Evolutionary conservation across 2,888 invertebrate species (phyloP), one percentile per base, ranked within the genome.

Genomic region (Orthosia gracilis): DNA sequence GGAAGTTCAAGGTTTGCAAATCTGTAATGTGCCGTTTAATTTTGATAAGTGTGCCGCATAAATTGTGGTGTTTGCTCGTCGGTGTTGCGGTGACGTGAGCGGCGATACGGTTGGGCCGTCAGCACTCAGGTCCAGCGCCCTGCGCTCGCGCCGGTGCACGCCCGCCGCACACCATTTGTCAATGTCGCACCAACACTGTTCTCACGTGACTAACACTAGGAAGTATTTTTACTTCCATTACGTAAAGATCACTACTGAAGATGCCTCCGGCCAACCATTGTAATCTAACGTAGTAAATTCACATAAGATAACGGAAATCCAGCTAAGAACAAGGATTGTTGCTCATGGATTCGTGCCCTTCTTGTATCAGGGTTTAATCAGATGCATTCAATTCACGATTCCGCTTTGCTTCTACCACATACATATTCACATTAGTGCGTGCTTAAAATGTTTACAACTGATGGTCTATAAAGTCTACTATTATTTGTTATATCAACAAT

Each of bases 251-350:
- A 93, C 91, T 92, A 92, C 90, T 87, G 90, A 91, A 90, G 91
- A 90, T 89, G 89, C 90, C 89, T 88, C 88, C 82, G 82, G 83
- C 87, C 83, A 85, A 87, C 88, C 88, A 91, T 89, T 88, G 89
- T 93, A 92, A 94, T 94, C 93, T 94, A 80, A 87, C 86, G 90
- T 90, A 92, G 93, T 95, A 94, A 95, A 95, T 95, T 94, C 90
- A 90, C 92, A 91, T 91, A 89, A 93, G 94, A 94, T 95, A 94
- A 93, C 93, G 91, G 92, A 89, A 90, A 89, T 90, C 89, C 92
- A 89, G 90, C 89, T 85, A 85, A 84, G 88, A 92, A 94, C 94
- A 94, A 86, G 93, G 90, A 88, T 93, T 91, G 92, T 88, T 89
- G 90, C 91, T 90, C 92, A 90, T 89, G 92, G 89, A 92, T 93